Evolutionary conservation across 35 echinoderm and acorn worm genomes (phyloP).

Genomic region (Apostichopus japonicus): DNA sequence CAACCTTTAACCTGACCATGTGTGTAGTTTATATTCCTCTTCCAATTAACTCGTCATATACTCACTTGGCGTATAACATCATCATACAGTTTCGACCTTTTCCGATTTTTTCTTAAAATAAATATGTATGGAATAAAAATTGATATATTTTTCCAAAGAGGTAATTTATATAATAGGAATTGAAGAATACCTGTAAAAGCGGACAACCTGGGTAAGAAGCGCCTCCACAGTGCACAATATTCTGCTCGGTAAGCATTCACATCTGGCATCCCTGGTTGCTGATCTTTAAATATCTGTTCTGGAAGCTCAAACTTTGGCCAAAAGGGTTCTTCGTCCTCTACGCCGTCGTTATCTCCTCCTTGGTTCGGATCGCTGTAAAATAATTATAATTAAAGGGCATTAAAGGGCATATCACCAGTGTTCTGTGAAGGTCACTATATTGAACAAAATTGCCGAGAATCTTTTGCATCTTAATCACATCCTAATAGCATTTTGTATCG

Average conservation of each 20-base stretch:
- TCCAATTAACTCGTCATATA: too few relatives aligned
- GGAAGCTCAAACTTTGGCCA: constrained; percentile 44
- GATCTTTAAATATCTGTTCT: constrained; percentile 10
- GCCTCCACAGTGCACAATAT: constrained; percentile 38
- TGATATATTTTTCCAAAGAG: not conserved
- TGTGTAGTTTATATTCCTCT: too few relatives aligned
- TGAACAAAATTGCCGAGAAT: too few relatives aligned
- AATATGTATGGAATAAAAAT: too few relatives aligned
- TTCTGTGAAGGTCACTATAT: too few relatives aligned
- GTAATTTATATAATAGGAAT: too few relatives aligned
- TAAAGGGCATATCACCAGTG: constrained; percentile 24
- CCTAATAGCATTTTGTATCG: too few relatives aligned
- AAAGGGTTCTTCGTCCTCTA: constrained; percentile 27
- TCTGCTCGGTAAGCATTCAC: constrained; percentile 34
- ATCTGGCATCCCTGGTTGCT: constrained; percentile 34
- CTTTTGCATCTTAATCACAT: too few relatives aligned
- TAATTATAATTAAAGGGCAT: not conserved
- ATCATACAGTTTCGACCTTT: too few relatives aligned
- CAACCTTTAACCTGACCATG: too few relatives aligned
- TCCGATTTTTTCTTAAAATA: too few relatives aligned
- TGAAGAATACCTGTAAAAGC: constrained; percentile 37
- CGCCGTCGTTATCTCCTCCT: constrained; percentile 45
- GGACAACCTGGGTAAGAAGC: constrained; percentile 11
- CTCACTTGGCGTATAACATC: too few relatives aligned
- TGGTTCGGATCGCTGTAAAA: constrained; percentile 28